Conservation (phyloP, 1,140 invertebrate genomes). For the Melipona quadrifasciata region DNA sequence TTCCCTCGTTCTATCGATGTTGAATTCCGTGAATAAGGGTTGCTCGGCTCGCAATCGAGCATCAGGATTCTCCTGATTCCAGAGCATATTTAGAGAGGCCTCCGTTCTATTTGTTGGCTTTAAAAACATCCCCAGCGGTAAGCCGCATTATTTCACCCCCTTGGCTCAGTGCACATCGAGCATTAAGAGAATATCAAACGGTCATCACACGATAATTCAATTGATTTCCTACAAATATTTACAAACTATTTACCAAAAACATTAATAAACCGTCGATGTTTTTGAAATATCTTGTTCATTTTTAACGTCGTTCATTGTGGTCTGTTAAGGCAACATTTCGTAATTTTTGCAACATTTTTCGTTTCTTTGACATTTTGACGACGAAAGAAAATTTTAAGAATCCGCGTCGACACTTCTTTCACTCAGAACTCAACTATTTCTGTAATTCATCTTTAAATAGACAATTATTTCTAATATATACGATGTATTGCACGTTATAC, state of each 20-base stretch:
- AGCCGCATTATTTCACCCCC: slow-evolving; percentile 2
- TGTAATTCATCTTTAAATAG: too few species aligned
- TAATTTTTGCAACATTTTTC: too few species aligned
- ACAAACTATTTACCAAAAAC: background rate
- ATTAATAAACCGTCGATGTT: background rate
- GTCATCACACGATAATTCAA: background rate
- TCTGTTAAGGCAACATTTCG: too few species aligned
- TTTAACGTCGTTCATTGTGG: too few species aligned
- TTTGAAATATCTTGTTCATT: too few species aligned
- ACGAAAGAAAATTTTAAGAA: too few species aligned
- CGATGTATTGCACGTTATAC: too few species aligned
- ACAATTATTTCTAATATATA: too few species aligned
- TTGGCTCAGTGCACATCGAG: background rate
- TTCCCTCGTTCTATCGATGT: background rate
- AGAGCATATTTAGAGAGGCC: slow-evolving; percentile 68
- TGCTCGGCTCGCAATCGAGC: slow-evolving; percentile 41
- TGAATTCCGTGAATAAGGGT: slow-evolving; percentile 36
- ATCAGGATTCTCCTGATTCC: slow-evolving; percentile 56
- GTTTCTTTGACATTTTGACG: too few species aligned
- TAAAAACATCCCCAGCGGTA: slow-evolving; percentile 43
- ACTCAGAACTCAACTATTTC: too few species aligned
- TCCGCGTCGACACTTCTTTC: too few species aligned
- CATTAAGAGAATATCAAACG: background rate
- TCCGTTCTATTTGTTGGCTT: slow-evolving; percentile 68
- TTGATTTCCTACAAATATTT: too few species aligned